Conservation (phyloP, 2,113 vertebrate genomes). For the Trochalopteron elliotii region DNA sequence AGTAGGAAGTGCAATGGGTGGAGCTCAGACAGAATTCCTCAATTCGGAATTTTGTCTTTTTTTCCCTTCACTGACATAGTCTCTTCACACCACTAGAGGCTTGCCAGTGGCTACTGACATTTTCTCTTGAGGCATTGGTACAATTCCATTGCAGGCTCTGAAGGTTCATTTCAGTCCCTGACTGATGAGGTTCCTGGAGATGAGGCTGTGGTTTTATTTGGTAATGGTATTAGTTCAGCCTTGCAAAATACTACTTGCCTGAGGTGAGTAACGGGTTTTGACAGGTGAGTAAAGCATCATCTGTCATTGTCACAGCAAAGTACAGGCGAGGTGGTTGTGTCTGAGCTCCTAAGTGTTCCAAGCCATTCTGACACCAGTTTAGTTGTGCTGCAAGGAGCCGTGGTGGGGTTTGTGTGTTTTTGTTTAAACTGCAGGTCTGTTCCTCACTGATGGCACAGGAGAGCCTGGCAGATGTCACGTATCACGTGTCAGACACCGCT, state of each 20-base stretch:
- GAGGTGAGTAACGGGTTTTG: neutral
- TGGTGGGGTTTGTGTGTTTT: neutral
- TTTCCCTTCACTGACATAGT: neutral
- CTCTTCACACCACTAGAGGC: rapidly evolving
- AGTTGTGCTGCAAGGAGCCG: neutral
- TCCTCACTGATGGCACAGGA: neutral
- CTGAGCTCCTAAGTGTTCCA: neutral
- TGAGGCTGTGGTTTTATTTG: neutral
- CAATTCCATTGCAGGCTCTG: neutral
- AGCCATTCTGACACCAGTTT: neutral
- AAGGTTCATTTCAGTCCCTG: neutral
- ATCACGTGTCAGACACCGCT: neutral
- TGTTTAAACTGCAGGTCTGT: neutral
- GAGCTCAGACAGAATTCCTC: neutral
- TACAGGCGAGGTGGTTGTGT: neutral
- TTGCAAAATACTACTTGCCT: constrained; percentile 5
- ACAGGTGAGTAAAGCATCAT: neutral
- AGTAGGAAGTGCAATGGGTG: neutral
- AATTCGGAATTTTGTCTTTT: neutral
- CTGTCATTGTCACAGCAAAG: neutral
- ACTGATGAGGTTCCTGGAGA: constrained; percentile 28
- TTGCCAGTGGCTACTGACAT: neutral
- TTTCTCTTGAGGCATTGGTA: neutral
- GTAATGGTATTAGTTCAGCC: neutral
- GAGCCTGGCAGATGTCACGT: neutral